A percentile compares a stretch with the other conserved stretches of the same genome.
These are phyloP conservation scores for Microtus agrestis DNA, from an alignment of 2,797 vertebrate species.

Conservation along the genomic window DNA sequence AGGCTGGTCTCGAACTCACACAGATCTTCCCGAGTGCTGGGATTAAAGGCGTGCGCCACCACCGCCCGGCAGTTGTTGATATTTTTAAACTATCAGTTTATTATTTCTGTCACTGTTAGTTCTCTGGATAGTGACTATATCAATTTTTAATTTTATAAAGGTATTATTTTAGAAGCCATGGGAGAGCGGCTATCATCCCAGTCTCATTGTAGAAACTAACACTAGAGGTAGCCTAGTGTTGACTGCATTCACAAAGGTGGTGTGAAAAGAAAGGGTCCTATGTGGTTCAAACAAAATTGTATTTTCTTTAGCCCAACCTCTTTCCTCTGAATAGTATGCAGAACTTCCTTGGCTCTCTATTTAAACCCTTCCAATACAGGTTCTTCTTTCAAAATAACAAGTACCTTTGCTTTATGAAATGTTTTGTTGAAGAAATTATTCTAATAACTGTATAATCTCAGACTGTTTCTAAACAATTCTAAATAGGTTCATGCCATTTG, in stretches of 20 bases:
- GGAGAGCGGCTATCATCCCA: background rate
- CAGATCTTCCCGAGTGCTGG: too few relatives aligned
- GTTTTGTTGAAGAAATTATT: constrained; percentile 37
- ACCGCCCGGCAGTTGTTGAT: background rate
- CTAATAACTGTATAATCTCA: constrained; percentile 20
- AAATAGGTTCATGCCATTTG: constrained; percentile 39
- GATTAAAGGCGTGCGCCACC: too few relatives aligned
- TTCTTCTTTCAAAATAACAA: constrained; percentile 64
- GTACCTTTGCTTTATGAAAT: constrained; percentile 50
- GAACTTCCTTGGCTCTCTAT: background rate
- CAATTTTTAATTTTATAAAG: constrained; percentile 50
- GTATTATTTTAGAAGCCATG: constrained; percentile 3
- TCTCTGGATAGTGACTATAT: constrained; percentile 42
- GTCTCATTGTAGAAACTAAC: constrained; percentile 40
- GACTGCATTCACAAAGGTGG: background rate
- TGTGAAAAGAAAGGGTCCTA: background rate
- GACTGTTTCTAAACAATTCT: constrained; percentile 61
- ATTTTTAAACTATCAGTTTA: constrained; percentile 55
- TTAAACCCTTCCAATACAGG: constrained; percentile 19
- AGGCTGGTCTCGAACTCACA: too few relatives aligned
- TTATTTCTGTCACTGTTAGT: constrained; percentile 64
- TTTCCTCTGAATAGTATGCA: background rate
- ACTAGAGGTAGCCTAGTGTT: background rate
- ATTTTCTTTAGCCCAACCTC: background rate
- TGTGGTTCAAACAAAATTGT: background rate